Evolutionary conservation across 2,113 vertebrate species (phyloP).

Genomic region (Cyphomyrus plagiostoma): DNA sequence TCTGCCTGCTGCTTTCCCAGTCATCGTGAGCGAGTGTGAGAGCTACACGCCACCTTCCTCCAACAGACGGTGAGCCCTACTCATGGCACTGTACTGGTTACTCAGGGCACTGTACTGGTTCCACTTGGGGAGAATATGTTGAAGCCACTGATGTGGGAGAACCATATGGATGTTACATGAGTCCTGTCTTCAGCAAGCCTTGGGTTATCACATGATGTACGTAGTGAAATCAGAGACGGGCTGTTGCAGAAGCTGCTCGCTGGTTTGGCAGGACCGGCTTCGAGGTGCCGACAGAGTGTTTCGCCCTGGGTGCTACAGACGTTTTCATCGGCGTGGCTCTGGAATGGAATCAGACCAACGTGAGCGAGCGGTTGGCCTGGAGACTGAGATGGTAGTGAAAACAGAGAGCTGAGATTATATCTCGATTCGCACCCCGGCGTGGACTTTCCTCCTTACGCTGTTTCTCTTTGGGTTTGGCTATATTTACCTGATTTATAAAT

Average conservation of each 20-base stretch:
- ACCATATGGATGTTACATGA: background rate
- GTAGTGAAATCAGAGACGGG: background rate
- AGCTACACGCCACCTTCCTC: background rate
- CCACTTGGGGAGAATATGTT: background rate
- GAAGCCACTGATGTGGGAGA: background rate
- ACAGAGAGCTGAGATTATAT: background rate
- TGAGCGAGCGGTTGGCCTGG: background rate
- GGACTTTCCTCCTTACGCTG: background rate
- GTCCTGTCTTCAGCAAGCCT: background rate
- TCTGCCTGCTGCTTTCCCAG: background rate
- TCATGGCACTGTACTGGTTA: background rate
- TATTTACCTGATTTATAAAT: background rate
- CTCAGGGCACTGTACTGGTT: background rate
- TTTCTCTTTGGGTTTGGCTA: background rate
- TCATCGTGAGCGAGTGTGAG: background rate
- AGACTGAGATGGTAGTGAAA: background rate
- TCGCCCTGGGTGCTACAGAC: background rate
- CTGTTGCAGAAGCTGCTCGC: background rate
- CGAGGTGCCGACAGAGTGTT: background rate
- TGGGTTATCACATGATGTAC: background rate
- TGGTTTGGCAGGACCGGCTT: background rate
- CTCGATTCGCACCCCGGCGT: background rate
- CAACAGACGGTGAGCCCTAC: background rate
- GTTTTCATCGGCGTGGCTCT: background rate
- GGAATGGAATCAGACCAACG: background rate